Evolutionary conservation across 2,113 vertebrate species (phyloP).

Genomic region (Cynoglossus semilaevis): DNA sequence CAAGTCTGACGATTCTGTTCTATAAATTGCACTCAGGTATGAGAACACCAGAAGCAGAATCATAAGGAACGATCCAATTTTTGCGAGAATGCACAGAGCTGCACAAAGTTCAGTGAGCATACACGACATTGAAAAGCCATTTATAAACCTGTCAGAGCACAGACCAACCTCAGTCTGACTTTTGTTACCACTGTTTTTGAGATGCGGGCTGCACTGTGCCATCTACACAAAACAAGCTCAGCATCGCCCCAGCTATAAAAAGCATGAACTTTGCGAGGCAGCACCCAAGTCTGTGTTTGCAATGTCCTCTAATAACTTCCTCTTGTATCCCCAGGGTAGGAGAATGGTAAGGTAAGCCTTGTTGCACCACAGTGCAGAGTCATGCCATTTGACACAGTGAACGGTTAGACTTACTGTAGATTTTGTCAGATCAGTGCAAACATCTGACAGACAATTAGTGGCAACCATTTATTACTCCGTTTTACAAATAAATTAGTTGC

Average conservation of each 20-base stretch:
- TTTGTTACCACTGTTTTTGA: slow-evolving; percentile 57
- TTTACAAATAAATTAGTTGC: no score
- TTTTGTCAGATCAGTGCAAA: no score
- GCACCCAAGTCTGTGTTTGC: slow-evolving; percentile 32
- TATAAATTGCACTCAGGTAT: slow-evolving; percentile 32
- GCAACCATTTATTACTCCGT: no score
- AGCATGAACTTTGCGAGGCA: slow-evolving; percentile 31
- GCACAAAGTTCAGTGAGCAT: slow-evolving; percentile 71
- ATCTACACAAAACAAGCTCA: slow-evolving; percentile 33
- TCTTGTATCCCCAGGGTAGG: slow-evolving; percentile 18
- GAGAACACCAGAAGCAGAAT: slow-evolving; percentile 39
- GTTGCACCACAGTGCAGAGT: slow-evolving; percentile 26
- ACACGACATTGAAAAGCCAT: slow-evolving; percentile 73
- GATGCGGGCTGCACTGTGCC: slow-evolving; percentile 32
- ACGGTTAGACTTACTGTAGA: no score
- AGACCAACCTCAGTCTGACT: slow-evolving; percentile 64
- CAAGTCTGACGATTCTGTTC: slow-evolving; percentile 14
- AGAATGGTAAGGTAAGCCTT: slow-evolving; percentile 24
- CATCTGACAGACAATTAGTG: no score
- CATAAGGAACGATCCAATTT: slow-evolving; percentile 52
- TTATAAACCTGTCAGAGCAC: slow-evolving; percentile 73
- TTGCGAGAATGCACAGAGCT: slow-evolving; percentile 44
- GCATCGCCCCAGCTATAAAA: slow-evolving; percentile 40
- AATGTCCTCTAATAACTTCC: slow-evolving; percentile 45
- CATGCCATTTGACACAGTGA: no score